Evolutionary conservation across 2,888 invertebrate genomes (phyloP), one percentile per base, ranked within the genome.

Genomic region (Epinotia ramella): DNA sequence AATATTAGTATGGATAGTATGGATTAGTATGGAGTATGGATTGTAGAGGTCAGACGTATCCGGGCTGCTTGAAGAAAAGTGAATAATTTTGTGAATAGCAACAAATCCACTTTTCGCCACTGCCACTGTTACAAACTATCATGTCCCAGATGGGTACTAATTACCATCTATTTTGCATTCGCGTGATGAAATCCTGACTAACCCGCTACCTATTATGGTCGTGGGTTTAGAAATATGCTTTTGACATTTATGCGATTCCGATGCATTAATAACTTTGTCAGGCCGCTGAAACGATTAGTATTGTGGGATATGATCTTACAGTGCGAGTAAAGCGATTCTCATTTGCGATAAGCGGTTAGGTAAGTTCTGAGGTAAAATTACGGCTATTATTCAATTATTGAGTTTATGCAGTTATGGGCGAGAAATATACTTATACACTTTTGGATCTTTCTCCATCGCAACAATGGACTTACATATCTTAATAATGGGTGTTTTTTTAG

Each of bases 131-230:
- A 33, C 67, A 44, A 7, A 57, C 13, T 56, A 67, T 18, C 67
- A 40, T 44, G 40, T 53, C 28, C 69, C 69, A 57, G 73, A 77
- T 81, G 78, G 82, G 82, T 82, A 85, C 85, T 88, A 87, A 88
- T 88, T 86, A 85, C 80, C 75, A 78, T 78, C 76, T 81, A 81
- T 80, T 82, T 84, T 81, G 83, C 83, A 82, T 83, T 82, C 79
- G 77, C 80, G 81, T 88, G 83, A 79, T 77, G 86, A 88, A 87
- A 87, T 82, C 78, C 75, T 77, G 77, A 78, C 80, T 80, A 81
- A 81, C 81, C 76, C 75, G 79, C 78, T 78, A 68, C 72, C 76
- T 77, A 78, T 73, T 79, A 71, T 67, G 60, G 40, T 72, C 76
- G 73, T 72, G 60, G 67, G 64, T 79, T 73, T 75, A 72, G 77